Conservation (phyloP, 2,113 vertebrate genomes). For the Pardalotus punctatus region DNA sequence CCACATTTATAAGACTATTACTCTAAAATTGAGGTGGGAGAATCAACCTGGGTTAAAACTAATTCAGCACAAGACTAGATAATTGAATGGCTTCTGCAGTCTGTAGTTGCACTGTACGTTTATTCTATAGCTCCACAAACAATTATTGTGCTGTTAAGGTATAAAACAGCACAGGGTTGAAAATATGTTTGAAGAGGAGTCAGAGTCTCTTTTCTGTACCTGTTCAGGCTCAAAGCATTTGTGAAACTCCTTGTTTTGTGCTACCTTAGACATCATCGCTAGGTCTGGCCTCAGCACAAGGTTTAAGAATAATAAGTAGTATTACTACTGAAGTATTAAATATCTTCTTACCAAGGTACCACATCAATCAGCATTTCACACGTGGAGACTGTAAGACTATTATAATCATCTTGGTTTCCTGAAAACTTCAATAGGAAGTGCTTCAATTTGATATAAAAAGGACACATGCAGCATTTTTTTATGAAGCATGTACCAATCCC, state of each 20-base stretch:
- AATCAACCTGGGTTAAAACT: not conserved
- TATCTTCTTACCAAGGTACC: not conserved
- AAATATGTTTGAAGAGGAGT: not conserved
- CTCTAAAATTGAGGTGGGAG: accelerated
- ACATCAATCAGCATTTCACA: not conserved
- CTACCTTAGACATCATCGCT: not conserved
- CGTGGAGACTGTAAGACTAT: not conserved
- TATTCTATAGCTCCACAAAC: not conserved
- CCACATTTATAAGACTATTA: not conserved
- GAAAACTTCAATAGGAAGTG: not conserved
- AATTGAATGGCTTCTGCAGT: not conserved
- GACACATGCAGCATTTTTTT: not conserved
- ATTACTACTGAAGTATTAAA: not conserved
- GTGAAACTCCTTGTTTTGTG: not conserved
- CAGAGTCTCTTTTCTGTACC: not conserved
- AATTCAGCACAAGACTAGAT: not conserved
- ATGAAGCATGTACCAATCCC: not conserved
- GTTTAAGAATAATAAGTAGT: not conserved
- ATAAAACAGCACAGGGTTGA: not conserved
- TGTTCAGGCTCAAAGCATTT: not conserved
- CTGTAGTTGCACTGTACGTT: not conserved
- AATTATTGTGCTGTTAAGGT: not conserved
- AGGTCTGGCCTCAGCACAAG: not conserved
- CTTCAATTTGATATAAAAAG: not conserved
- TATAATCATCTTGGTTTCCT: not conserved